These are phyloP conservation scores for Zaprionus ghesquierei DNA, from an alignment of 1,140 invertebrate genomes.

Conservation along the genomic window DNA sequence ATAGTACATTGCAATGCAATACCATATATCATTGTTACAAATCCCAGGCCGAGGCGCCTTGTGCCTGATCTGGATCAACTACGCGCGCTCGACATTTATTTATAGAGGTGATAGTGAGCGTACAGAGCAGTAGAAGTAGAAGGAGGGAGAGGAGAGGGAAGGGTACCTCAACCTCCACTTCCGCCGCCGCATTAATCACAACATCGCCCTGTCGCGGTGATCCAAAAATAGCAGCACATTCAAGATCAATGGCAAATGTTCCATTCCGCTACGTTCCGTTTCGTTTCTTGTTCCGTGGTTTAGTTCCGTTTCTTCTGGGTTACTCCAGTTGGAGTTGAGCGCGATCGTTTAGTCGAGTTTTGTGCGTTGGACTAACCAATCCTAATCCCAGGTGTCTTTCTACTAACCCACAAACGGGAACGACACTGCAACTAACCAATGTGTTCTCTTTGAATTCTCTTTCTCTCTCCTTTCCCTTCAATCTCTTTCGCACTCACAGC, in stretches of 20 bases:
- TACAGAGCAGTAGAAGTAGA: neutral
- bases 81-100: conserved; percentile 14
- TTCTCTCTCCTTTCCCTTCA: neutral
- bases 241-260: conserved; percentile 54
- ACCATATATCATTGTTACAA: neutral
- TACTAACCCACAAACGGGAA: conserved; percentile 6
- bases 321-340: conserved; percentile 14
- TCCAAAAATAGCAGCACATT: conserved; percentile 48
- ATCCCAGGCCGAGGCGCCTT: neutral
- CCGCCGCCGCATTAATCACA: conserved; percentile 47
- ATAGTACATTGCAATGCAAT: neutral
- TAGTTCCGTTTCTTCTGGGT: neutral
- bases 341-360: neutral
- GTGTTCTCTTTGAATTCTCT: neutral
- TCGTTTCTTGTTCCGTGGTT: neutral
- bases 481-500: conserved; percentile 18
- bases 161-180: conserved; percentile 20
- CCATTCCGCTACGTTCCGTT: neutral
- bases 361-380: neutral
- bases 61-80: neutral
- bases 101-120: conserved; percentile 5
- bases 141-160: neutral
- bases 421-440: neutral
- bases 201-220: neutral
- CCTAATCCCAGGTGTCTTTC: neutral